Conservation (phyloP, 1,140 invertebrate genomes). For the Zeugodacus cucurbitae region DNA sequence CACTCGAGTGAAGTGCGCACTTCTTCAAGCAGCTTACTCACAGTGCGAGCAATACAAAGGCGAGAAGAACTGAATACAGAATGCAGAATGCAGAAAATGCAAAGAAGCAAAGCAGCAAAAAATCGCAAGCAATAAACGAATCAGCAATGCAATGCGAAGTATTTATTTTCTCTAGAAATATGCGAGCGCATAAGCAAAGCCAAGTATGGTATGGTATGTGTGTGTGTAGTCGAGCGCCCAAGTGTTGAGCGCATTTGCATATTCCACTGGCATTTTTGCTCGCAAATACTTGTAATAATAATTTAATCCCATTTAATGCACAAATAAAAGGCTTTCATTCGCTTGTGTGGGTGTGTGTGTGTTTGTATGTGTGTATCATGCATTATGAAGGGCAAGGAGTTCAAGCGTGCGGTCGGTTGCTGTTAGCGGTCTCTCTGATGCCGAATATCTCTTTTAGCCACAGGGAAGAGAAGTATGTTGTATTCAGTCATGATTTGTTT, state of each 20-base stretch:
- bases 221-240: neutral
- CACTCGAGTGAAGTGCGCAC: neutral
- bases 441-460: too few relatives aligned
- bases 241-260: neutral
- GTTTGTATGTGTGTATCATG: neutral
- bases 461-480: too few relatives aligned
- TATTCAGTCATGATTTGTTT: too few relatives aligned
- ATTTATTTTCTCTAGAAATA: neutral
- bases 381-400: neutral
- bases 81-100: slow-evolving; percentile 1
- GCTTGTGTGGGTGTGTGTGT: neutral
- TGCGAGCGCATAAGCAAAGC: neutral
- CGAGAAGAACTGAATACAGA: neutral
- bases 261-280: neutral
- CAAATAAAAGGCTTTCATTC: neutral
- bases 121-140: neutral
- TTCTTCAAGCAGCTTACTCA: neutral
- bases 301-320: neutral
- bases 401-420: too few relatives aligned
- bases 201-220: neutral
- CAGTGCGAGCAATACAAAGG: neutral
- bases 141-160: neutral
- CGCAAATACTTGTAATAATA: neutral
- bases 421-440: too few relatives aligned
- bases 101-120: neutral